Conservation (phyloP, 2,797 vertebrate species). For the Bradypus variegatus region DNA sequence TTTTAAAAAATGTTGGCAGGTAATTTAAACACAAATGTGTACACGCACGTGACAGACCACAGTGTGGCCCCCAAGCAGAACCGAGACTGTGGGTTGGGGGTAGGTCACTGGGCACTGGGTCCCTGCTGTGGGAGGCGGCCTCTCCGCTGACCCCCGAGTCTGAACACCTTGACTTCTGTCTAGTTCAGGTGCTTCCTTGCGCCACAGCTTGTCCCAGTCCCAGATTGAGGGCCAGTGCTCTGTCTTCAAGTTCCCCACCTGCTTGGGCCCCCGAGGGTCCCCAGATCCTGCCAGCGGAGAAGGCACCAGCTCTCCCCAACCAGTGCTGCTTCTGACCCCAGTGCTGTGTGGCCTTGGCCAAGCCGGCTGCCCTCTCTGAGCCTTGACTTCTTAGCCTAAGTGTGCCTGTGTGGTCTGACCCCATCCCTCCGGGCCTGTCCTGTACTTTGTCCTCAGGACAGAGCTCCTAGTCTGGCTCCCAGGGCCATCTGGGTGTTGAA, state of each 20-base stretch:
- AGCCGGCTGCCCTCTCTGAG: too few relatives aligned
- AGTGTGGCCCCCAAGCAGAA: not conserved
- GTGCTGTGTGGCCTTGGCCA: not conserved
- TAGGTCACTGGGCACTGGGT: not conserved
- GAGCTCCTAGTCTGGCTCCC: not conserved
- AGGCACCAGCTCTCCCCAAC: not conserved
- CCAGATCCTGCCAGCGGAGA: not conserved
- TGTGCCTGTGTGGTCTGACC: not conserved
- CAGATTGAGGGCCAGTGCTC: rapidly evolving
- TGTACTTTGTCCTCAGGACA: not conserved
- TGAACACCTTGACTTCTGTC: not conserved
- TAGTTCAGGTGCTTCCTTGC: rapidly evolving
- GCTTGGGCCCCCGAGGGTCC: rapidly evolving
- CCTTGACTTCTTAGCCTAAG: not conserved
- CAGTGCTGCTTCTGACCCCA: not conserved
- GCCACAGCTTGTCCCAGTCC: rapidly evolving
- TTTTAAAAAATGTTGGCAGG: not conserved
- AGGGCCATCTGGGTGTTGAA: not conserved
- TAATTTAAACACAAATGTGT: not conserved
- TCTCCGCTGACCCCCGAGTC: rapidly evolving
- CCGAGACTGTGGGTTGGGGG: conserved; percentile 30
- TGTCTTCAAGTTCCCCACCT: not conserved
- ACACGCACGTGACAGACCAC: not conserved
- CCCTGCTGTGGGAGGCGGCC: not conserved
- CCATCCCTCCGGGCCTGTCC: not conserved